Percentiles rank a stretch among this genome's conserved stretches.
Evolutionary conservation across 2,888 invertebrate species (phyloP).

Genomic region (Rhagium mordax): DNA sequence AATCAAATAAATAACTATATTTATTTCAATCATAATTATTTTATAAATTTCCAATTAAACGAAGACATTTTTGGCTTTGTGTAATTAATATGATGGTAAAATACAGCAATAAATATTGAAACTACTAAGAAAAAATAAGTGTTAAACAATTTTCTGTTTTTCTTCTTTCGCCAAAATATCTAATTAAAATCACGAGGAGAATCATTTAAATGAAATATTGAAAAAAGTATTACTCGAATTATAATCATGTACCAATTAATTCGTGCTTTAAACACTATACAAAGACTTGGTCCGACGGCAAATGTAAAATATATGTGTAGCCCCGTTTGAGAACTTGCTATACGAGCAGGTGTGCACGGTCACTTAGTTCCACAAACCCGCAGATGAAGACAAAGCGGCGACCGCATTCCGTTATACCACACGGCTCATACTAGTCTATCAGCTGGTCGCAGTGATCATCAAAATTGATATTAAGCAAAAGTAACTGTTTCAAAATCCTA

Average conservation of each 20-base stretch:
- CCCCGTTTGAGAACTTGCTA: constrained; percentile 7
- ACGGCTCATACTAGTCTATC: neutral
- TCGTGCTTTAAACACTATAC: neutral
- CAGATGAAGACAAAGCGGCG: constrained; percentile 28
- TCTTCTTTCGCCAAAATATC: no score
- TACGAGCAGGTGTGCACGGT: constrained; percentile 15
- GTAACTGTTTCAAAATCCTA: neutral
- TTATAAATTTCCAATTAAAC: no score
- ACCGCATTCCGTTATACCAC: constrained; percentile 28
- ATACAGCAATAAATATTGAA: no score
- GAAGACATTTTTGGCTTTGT: no score
- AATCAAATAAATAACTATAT: no score
- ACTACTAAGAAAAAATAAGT: no score
- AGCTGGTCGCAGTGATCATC: neutral
- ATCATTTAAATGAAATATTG: neutral
- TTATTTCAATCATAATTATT: no score
- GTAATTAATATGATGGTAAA: no score
- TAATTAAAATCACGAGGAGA: no score
- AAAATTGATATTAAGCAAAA: constrained; percentile 1
- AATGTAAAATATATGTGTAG: neutral
- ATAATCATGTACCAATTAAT: neutral
- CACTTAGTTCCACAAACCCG: constrained; percentile 11
- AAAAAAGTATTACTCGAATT: neutral
- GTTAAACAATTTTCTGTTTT: no score
- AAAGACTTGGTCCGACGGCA: neutral